These are phyloP conservation scores for Geotria australis DNA, from an alignment of 2,797 vertebrate genomes.

Conservation along the genomic window DNA sequence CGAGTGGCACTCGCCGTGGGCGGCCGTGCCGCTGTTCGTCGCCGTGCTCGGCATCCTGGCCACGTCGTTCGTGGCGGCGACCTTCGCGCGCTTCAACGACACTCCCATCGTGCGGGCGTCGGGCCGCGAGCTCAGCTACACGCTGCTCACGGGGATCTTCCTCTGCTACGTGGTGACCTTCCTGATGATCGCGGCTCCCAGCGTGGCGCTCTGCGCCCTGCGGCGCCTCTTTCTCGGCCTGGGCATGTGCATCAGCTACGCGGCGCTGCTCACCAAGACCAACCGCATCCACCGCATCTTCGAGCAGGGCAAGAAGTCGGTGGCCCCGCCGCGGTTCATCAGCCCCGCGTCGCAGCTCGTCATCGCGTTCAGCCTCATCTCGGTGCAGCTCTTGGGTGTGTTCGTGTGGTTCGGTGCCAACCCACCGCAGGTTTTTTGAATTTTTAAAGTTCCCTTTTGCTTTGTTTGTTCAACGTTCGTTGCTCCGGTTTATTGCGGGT, in stretches of 20 bases:
- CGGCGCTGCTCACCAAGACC: slow-evolving; percentile 76
- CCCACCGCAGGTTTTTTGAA: slow-evolving; percentile 31
- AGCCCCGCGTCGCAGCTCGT: slow-evolving; percentile 71
- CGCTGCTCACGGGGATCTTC: slow-evolving; percentile 70
- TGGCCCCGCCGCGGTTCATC: slow-evolving; percentile 62
- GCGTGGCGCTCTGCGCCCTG: slow-evolving; percentile 47
- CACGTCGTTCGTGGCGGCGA: slow-evolving; percentile 50
- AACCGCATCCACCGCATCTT: slow-evolving; percentile 94
- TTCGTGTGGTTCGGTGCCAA: slow-evolving; percentile 81
- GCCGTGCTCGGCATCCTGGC: slow-evolving; percentile 55
- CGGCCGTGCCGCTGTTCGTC: slow-evolving; percentile 53
- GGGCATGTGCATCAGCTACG: slow-evolving; percentile 85
- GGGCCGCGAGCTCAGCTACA: slow-evolving; percentile 70
- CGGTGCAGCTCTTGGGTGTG: slow-evolving; percentile 66
- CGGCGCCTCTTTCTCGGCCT: slow-evolving; percentile 63
- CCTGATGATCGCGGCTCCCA: slow-evolving; percentile 65
- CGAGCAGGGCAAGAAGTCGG: slow-evolving; percentile 76
- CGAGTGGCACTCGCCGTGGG: slow-evolving; percentile 81
- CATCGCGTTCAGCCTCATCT: slow-evolving; percentile 78
- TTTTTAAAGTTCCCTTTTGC: too few relatives aligned
- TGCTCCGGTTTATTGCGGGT: too few relatives aligned
- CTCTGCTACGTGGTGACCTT: slow-evolving; percentile 77
- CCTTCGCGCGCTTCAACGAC: slow-evolving; percentile 72
- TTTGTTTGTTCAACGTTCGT: too few relatives aligned
- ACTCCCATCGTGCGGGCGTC: slow-evolving; percentile 83